A percentile compares a stretch with the other conserved stretches of the same genome.
Conservation (phyloP, 1,140 invertebrate genomes). For the Hyposmocoma kahamanoa region DNA sequence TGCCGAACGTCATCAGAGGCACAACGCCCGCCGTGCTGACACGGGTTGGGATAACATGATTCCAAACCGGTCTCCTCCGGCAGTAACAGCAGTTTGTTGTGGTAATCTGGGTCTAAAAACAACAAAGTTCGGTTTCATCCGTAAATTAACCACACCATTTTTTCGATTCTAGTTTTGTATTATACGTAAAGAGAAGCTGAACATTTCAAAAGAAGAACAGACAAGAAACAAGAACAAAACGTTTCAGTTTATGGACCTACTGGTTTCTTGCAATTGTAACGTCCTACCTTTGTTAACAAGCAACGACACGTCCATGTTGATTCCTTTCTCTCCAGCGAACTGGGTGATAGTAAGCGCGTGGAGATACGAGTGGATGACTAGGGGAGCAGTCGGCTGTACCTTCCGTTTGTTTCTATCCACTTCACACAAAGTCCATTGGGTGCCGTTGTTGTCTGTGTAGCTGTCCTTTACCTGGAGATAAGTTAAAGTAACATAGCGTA, state of each 20-base stretch:
- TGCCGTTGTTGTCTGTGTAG: constrained; percentile 79
- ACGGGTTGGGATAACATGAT: constrained; percentile 81
- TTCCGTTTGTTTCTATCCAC: constrained; percentile 34
- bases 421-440: constrained; percentile 77
- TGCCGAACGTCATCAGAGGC: constrained; percentile 65
- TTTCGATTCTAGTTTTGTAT: no score
- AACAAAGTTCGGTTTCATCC: no score
- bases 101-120: constrained; percentile 75
- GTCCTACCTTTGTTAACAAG: constrained; percentile 44
- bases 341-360: constrained; percentile 76
- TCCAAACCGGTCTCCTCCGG: constrained; percentile 74
- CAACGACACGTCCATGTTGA: constrained; percentile 73
- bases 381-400: constrained; percentile 51
- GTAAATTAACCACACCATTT: no score
- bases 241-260: no score
- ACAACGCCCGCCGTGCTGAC: constrained; percentile 79
- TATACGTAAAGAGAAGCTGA: no score
- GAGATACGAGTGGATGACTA: constrained; percentile 77
- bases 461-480: constrained; percentile 74
- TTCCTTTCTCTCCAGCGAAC: constrained; percentile 50
- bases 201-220: no score
- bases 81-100: constrained; percentile 74
- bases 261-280: no score
- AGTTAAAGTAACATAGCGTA: no score
- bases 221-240: no score